Evolutionary conservation across 2,888 invertebrate species (phyloP), one percentile per base, ranked within the genome.

Genomic region (Erpobdella octoculata): DNA sequence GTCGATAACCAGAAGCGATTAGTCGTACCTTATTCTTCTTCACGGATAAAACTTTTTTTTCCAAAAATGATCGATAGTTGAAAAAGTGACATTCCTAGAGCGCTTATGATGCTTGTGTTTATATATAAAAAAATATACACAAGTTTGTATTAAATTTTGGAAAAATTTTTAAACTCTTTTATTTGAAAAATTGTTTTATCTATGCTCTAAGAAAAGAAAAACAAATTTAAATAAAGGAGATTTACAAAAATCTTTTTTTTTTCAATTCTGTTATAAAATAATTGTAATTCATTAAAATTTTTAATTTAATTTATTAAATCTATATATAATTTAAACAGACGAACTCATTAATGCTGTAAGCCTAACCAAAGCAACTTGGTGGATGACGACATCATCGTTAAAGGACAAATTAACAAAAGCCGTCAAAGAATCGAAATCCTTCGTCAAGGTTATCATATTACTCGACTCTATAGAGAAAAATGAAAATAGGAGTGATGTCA

Each of bases 311-410:
- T 21, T 15, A 9, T 9, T 59, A 25, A 15, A 9, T 15, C 28
- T 9, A 9, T 59, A 25, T 21, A 59, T 21, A 25, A 59, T 59
- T 12, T 65, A 53, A n/a, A 15, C 41, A 53, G 35, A 61, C 28
- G 67, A 67, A 67, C 2, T 67, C 31, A 41, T 31, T 15, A 15
- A 67, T 35, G 21, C n/a, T 4, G 25, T 67, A n/a, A 38, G 28
- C 28, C 33, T 67, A 31, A 28, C 21, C 28, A 46, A 46, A 46
- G 25, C 67, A 28, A 37, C n/a, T 33, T 62, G 62, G 62, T 62
- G 62, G 62, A 9, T 62, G n/a, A 62, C 62, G 9, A 62, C 62
- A 1, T 53, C 53, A 1, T 53, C 53, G 3, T 28, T 53, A 0
- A 25, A 53, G 21, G 28, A 53, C 21, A 3, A 53, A 5, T 28